Evolutionary conservation across 2,113 vertebrate species (phyloP).

Genomic region (Eudorcas thomsonii): DNA sequence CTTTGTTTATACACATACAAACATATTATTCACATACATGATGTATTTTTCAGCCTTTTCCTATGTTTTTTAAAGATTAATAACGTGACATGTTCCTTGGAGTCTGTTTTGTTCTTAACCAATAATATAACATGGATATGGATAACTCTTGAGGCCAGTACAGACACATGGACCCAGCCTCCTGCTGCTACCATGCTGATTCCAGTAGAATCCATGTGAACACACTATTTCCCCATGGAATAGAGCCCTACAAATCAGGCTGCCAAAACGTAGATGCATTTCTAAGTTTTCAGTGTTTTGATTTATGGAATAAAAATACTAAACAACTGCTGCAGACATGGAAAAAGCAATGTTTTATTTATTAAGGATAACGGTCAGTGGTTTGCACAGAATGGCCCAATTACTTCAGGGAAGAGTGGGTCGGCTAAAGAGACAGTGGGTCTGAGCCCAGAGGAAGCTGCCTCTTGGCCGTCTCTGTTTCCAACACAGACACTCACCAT

Average conservation of each 20-base stretch:
- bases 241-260: neutral
- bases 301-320: neutral
- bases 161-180: neutral
- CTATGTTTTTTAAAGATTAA: neutral
- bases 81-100: neutral
- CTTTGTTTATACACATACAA: neutral
- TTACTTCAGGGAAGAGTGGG: neutral
- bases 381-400: neutral
- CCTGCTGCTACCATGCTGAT: neutral
- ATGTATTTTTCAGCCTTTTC: neutral
- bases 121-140: neutral
- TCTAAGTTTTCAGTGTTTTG: neutral
- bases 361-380: neutral
- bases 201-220: neutral
- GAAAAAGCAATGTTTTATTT: neutral
- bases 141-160: neutral
- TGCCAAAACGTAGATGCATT: neutral
- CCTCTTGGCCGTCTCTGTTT: too few relatives aligned
- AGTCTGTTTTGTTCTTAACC: neutral
- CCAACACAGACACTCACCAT: fast-evolving
- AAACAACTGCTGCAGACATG: neutral
- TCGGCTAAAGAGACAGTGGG: fast-evolving
- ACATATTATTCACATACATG: neutral
- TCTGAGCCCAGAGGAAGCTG: neutral
- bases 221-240: neutral